Percentiles rank a stretch among this genome's conserved stretches.
These are phyloP conservation scores for Argya squamiceps DNA, from an alignment of 2,797 vertebrate genomes.

Conservation along the genomic window DNA sequence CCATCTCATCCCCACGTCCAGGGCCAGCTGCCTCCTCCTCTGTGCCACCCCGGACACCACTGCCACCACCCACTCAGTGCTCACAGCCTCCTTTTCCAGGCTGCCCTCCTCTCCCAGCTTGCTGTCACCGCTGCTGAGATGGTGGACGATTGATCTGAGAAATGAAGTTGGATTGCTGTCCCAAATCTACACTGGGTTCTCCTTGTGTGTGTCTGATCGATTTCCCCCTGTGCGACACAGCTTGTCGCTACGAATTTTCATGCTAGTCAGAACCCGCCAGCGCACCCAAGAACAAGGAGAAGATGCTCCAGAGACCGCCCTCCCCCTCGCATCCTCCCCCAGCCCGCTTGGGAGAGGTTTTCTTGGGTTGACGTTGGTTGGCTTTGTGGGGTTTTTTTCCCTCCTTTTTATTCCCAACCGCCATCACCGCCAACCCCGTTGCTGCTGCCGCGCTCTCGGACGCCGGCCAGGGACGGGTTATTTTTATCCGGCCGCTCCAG, in stretches of 20 bases:
- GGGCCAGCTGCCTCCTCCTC: neutral
- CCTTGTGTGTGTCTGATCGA: constrained; percentile 98
- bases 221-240: constrained; percentile 92
- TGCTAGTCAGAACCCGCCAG: constrained; percentile 86
- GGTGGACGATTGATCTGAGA: constrained; percentile 93
- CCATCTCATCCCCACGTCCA: neutral
- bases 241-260: constrained; percentile 98
- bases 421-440: neutral
- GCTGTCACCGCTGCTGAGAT: constrained; percentile 92
- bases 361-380: neutral
- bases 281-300: constrained; percentile 75
- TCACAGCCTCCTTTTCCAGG: constrained; percentile 72
- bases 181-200: constrained; percentile 91
- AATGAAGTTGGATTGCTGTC: constrained; percentile 99
- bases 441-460: rapidly evolving
- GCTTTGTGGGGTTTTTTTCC: neutral
- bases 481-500: constrained; percentile 62
- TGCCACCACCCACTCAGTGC: neutral
- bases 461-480: neutral
- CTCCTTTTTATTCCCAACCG: neutral
- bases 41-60: neutral
- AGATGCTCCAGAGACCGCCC: constrained; percentile 61
- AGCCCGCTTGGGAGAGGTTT: neutral
- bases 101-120: constrained; percentile 79
- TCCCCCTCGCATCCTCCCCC: constrained; percentile 28